These are phyloP conservation scores for Sclerodermus sp. DNA, from an alignment of 2,888 invertebrate genomes.

Conservation along the genomic window DNA sequence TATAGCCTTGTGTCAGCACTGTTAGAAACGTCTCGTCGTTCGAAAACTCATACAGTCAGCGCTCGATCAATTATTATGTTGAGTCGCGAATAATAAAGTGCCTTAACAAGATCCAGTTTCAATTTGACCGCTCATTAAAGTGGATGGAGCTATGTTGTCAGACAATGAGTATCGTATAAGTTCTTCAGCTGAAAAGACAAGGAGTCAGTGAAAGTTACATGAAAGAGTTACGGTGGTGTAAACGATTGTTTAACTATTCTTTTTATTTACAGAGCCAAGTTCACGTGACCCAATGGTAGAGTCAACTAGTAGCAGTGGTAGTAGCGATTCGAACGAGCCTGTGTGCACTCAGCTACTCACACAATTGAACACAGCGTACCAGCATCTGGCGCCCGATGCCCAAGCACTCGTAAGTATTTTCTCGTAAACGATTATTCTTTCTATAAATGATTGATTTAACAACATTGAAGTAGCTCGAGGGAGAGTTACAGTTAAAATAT, in stretches of 20 bases:
- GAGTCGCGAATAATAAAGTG: slow-evolving; percentile 10
- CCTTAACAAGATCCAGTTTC: slow-evolving; percentile 24
- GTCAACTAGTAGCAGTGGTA: slow-evolving; percentile 50
- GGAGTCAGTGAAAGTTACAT: too few species aligned
- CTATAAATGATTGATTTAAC: too few species aligned
- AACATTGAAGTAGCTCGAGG: too few species aligned
- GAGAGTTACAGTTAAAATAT: too few species aligned
- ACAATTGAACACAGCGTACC: slow-evolving; percentile 54
- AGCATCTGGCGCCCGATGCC: slow-evolving; percentile 54
- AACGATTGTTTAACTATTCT: not conserved
- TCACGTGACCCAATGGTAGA: slow-evolving; percentile 56
- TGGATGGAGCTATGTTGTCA: slow-evolving; percentile 7
- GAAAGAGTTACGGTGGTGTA: too few species aligned
- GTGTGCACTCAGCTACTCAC: slow-evolving; percentile 54
- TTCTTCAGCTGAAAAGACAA: too few species aligned
- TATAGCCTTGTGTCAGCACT: not conserved
- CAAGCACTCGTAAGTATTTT: slow-evolving; percentile 50
- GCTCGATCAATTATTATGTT: not conserved
- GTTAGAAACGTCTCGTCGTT: too few species aligned
- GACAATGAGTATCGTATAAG: not conserved
- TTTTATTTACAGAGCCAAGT: slow-evolving; percentile 45
- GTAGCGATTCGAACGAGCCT: slow-evolving; percentile 51
- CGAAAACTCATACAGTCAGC: too few species aligned
- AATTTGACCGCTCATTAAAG: slow-evolving; percentile 18
- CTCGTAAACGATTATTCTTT: slow-evolving; percentile 1